A percentile compares a stretch with the other conserved stretches of the same genome.
These are phyloP conservation scores for Tokudaia muenninki DNA, from an alignment of 2,797 vertebrate species.

Conservation along the genomic window DNA sequence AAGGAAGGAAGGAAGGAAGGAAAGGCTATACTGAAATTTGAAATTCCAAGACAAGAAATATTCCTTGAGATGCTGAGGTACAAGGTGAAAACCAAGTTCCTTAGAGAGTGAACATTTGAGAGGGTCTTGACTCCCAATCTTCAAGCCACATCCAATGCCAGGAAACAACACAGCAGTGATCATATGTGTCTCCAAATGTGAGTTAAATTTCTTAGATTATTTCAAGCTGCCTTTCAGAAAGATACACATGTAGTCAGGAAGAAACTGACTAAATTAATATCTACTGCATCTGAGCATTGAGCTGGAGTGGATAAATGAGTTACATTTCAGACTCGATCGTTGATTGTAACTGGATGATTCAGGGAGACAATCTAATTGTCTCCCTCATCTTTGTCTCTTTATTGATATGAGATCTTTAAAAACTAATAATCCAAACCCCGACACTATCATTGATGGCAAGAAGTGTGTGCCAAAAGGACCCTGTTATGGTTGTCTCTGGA, in stretches of 20 bases:
- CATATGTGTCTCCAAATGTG: not conserved
- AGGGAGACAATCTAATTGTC: not conserved
- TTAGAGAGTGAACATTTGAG: not conserved
- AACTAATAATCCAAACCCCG: not conserved
- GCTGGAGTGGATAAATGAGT: not conserved
- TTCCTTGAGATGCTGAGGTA: not conserved
- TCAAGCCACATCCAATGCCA: not conserved
- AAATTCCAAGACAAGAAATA: not conserved
- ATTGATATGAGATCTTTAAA: slow-evolving; percentile 35
- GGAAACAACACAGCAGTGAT: not conserved
- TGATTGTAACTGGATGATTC: not conserved
- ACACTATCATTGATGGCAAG: no score
- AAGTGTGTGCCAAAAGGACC: no score
- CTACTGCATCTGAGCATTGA: not conserved
- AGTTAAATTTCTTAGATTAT: slow-evolving; percentile 30
- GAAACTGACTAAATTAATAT: not conserved
- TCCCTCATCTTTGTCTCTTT: not conserved
- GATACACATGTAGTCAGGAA: not conserved
- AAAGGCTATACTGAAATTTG: slow-evolving; percentile 1
- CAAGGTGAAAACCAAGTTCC: not conserved
- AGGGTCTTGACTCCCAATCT: not conserved
- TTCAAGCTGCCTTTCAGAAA: not conserved
- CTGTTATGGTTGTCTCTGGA: no score
- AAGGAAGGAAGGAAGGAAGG: no score
- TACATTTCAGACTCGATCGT: not conserved